These are phyloP conservation scores for Catostylus mosaicus DNA, from an alignment of 30 jellyfish, hydroid and myxozoan species.

Conservation along the genomic window DNA sequence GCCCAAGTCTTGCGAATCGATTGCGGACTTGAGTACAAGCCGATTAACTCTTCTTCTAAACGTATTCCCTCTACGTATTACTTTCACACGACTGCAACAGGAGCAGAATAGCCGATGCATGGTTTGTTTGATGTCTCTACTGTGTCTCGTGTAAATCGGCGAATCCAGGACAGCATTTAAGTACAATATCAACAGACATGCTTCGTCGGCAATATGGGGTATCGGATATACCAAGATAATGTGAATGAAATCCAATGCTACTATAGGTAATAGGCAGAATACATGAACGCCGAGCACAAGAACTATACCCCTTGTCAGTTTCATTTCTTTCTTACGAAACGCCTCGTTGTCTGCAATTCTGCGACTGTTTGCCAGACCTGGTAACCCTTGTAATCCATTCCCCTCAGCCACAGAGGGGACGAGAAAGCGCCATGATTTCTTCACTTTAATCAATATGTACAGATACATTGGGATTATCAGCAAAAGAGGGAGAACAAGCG, in stretches of 20 bases:
- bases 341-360: slow-evolving; percentile 13
- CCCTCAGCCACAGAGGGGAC: background rate
- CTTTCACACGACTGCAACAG: background rate
- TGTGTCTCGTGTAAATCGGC: slow-evolving; percentile 28
- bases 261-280: slow-evolving; percentile 53
- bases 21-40: too few relatives aligned
- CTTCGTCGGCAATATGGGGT: background rate
- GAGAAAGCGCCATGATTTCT: slow-evolving; percentile 45
- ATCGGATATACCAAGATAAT: background rate
- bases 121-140: slow-evolving; percentile 17
- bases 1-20: too few relatives aligned
- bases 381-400: background rate
- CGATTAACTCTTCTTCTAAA: too few relatives aligned
- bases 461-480: slow-evolving; percentile 38
- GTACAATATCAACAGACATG: slow-evolving; percentile 13
- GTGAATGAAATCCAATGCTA: slow-evolving; percentile 34
- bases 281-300: slow-evolving; percentile 27
- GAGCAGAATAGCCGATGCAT: background rate
- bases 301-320: slow-evolving; percentile 41
- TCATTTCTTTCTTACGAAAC: slow-evolving; percentile 32
- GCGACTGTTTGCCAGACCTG: slow-evolving; percentile 10
- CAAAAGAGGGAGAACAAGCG: slow-evolving; percentile 23
- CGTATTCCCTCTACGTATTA: background rate
- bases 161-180: slow-evolving; percentile 54
- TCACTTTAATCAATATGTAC: slow-evolving; percentile 22